phyloP scores from a whole-genome alignment of 2,888 invertebrate genomes.

The Rhodophaea formosa region DNA sequence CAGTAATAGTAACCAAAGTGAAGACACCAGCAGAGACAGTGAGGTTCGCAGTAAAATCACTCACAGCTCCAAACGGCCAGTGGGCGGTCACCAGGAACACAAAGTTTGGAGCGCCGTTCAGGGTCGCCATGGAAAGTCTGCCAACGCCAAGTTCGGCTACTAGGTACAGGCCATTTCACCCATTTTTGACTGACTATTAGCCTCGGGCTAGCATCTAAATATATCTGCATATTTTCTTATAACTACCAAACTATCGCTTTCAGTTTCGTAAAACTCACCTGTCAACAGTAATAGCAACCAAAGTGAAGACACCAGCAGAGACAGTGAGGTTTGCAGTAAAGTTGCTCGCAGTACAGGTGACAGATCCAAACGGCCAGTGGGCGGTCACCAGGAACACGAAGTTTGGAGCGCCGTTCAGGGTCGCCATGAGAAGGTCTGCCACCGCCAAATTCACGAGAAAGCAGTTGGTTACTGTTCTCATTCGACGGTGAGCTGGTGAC shows the following conservation, averaged over 20 bases:
- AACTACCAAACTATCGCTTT: neutral
- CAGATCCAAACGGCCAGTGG: conserved; percentile 92
- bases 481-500: conserved; percentile 86
- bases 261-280: conserved; percentile 83
- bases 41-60: conserved; percentile 93
- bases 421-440: conserved; percentile 92
- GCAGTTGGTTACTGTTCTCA: conserved; percentile 95
- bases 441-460: conserved; percentile 93
- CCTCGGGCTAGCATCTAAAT: too few species aligned
- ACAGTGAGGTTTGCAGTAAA: conserved; percentile 95
- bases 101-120: conserved; percentile 94
- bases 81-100: conserved; percentile 91
- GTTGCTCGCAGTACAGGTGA: conserved; percentile 93
- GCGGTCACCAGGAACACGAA: conserved; percentile 92
- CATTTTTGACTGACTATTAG: too few species aligned
- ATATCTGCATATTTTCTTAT: neutral
- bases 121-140: conserved; percentile 90
- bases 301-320: conserved; percentile 93
- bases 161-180: too few species aligned
- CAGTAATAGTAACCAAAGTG: conserved; percentile 94
- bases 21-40: conserved; percentile 95
- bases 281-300: conserved; percentile 95
- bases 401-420: conserved; percentile 93
- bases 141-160: conserved; percentile 92
- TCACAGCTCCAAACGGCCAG: conserved; percentile 94